Conservation (phyloP, 2,113 vertebrate genomes). For the Equus quagga region DNA sequence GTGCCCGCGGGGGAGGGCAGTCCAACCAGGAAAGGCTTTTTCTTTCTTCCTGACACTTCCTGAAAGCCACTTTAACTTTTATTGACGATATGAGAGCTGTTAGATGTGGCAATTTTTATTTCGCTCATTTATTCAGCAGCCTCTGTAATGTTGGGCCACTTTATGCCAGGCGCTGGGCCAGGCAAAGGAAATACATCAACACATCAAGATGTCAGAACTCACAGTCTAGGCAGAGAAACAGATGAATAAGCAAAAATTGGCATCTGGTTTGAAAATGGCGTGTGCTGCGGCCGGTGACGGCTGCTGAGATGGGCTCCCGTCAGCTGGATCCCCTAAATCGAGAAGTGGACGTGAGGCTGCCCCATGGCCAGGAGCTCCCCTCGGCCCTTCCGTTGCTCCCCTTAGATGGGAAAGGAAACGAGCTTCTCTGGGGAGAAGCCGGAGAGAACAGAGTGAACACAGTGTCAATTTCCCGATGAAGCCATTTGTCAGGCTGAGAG, state of each 20-base stretch:
- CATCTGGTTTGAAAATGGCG: background rate
- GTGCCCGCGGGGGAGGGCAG: accelerated
- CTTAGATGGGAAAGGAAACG: accelerated
- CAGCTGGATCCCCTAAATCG: accelerated
- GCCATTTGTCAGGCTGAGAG: background rate
- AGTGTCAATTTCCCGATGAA: accelerated
- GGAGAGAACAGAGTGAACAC: accelerated
- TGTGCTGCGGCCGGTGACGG: accelerated
- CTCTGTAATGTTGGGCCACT: accelerated
- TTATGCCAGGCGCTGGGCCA: background rate
- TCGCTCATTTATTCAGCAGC: background rate
- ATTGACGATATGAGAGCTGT: background rate
- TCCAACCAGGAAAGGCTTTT: background rate
- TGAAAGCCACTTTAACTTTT: background rate
- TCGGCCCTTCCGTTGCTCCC: background rate
- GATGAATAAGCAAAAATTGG: accelerated
- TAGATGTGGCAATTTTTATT: background rate
- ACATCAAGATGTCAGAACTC: background rate
- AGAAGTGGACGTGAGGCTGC: background rate
- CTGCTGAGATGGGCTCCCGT: accelerated
- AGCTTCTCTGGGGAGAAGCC: background rate
- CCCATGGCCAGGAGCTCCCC: background rate
- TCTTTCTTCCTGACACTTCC: background rate
- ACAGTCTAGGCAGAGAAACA: background rate
- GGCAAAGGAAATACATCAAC: background rate